Percentiles rank a stretch among this genome's conserved stretches.
These are phyloP conservation scores for Nebria brevicollis DNA, from an alignment of 2,888 invertebrate species.

Conservation along the genomic window DNA sequence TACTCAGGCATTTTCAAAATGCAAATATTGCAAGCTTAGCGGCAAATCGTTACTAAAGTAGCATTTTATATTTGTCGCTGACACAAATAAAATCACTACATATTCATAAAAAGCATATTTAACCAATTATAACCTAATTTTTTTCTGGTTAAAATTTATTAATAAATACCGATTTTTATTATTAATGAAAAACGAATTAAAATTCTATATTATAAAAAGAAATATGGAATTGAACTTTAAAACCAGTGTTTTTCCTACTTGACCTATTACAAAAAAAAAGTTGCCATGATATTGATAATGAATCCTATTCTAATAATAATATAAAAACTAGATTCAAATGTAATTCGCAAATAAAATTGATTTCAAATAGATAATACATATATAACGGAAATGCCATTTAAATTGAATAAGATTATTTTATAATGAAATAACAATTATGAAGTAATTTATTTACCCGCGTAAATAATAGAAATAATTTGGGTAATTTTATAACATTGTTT, in stretches of 20 bases:
- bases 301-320: background rate
- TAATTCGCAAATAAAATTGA: too few species aligned
- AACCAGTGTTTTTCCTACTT: too few species aligned
- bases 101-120: background rate
- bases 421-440: background rate
- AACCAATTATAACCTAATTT: too few species aligned
- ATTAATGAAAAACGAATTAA: too few species aligned
- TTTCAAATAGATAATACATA: background rate
- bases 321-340: background rate
- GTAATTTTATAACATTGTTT: background rate
- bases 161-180: too few species aligned
- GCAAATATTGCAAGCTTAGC: background rate
- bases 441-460: background rate
- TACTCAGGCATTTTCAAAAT: background rate
- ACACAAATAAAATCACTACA: too few species aligned
- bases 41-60: background rate
- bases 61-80: background rate
- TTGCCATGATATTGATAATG: too few species aligned
- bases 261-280: too few species aligned
- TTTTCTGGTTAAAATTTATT: too few species aligned
- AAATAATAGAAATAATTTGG: background rate
- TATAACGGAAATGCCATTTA: background rate
- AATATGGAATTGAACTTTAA: too few species aligned
- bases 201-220: too few species aligned
- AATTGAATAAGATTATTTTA: background rate